phyloP scores from a whole-genome alignment of 2,888 invertebrate genomes.

The Amblyteles armatorius region DNA sequence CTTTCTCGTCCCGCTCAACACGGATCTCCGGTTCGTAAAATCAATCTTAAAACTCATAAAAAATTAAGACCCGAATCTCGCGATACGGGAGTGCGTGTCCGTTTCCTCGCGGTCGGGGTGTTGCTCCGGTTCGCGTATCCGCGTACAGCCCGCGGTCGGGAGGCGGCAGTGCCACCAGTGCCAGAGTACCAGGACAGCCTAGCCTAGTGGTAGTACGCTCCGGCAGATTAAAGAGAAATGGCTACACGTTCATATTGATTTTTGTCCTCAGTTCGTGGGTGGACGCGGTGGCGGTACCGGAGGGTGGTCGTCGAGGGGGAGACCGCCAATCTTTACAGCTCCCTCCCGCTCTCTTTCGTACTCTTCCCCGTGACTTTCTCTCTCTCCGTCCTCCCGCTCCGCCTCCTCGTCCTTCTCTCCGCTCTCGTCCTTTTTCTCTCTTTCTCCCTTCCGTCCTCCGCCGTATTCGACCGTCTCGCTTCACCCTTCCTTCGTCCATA shows the following conservation, averaged over 20 bases:
- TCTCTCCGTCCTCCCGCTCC: constrained; percentile 55
- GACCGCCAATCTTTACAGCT: constrained; percentile 80
- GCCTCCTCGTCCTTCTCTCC: constrained; percentile 83
- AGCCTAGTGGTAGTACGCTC: constrained; percentile 75
- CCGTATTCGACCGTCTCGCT: constrained; percentile 50
- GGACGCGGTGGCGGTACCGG: constrained; percentile 76
- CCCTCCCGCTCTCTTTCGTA: constrained; percentile 66
- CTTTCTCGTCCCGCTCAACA: no score
- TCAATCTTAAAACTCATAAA: not conserved
- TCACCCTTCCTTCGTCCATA: constrained; percentile 64
- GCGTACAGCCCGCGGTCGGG: constrained; percentile 45
- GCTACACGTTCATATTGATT: constrained; percentile 85
- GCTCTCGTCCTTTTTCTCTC: constrained; percentile 54
- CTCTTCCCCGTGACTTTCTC: constrained; percentile 63
- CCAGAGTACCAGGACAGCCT: constrained; percentile 57
- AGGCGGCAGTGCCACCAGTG: constrained; percentile 47
- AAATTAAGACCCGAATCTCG: not conserved
- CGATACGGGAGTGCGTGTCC: not conserved
- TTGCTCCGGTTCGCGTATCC: not conserved
- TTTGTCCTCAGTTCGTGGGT: constrained; percentile 83
- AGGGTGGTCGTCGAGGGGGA: constrained; percentile 77
- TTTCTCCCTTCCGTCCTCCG: constrained; percentile 47
- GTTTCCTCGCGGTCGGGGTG: constrained; percentile 3
- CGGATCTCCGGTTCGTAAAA: not conserved
- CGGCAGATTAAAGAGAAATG: constrained; percentile 84